Percentiles rank a stretch among this genome's conserved stretches.
Evolutionary conservation across 2,888 invertebrate genomes (phyloP).

Genomic region (Tyria jacobaeae): DNA sequence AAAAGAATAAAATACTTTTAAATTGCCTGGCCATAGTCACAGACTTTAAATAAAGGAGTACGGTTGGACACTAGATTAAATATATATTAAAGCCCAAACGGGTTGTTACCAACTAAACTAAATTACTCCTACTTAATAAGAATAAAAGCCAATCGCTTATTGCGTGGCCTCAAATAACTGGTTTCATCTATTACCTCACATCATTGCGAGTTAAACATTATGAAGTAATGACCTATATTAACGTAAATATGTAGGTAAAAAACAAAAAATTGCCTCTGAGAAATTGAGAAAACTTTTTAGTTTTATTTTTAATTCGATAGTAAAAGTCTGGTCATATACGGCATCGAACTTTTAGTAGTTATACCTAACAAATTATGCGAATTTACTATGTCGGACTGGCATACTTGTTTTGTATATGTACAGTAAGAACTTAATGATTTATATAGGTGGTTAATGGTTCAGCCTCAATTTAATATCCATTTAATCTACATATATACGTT

Average conservation of each 20-base stretch:
- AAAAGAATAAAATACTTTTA: no score
- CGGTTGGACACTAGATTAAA: no score
- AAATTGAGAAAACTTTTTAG: conserved; percentile 9
- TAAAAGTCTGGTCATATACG: not conserved
- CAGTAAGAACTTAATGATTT: no score
- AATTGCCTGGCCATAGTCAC: no score
- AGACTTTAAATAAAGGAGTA: no score
- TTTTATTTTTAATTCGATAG: conserved; percentile 4
- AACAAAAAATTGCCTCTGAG: conserved; percentile 10
- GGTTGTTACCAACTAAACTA: not conserved
- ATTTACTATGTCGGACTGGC: no score
- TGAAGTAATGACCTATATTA: conserved; percentile 31
- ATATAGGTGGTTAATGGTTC: no score
- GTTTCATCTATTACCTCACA: conserved; percentile 36
- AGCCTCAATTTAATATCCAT: no score
- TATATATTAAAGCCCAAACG: no score
- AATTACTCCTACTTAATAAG: not conserved
- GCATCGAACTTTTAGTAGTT: not conserved
- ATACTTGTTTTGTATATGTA: no score
- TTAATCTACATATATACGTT: no score
- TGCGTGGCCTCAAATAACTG: conserved; percentile 20
- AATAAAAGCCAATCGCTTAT: conserved; percentile 12
- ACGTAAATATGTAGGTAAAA: conserved; percentile 24
- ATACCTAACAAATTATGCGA: not conserved
- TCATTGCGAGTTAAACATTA: conserved; percentile 34